Percentiles rank a stretch among this genome's conserved stretches.
Evolutionary conservation across 2,888 invertebrate species (phyloP).

Genomic region (Lasioglossum lativentre): DNA sequence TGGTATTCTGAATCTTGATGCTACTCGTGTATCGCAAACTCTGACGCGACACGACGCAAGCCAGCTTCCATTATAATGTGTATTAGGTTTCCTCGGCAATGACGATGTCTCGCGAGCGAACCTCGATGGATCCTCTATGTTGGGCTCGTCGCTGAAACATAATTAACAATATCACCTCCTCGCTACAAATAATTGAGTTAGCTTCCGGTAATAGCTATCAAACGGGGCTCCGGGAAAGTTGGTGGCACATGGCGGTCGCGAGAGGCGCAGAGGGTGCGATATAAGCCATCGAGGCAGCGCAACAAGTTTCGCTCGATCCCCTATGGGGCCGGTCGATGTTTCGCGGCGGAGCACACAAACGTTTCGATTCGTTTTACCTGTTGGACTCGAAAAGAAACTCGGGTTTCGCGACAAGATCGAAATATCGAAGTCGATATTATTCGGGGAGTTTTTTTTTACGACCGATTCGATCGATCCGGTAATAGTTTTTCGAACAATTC

Average conservation of each 20-base stretch:
- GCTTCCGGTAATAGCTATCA: slow-evolving; percentile 1
- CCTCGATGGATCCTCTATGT: background rate
- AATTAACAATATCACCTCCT: slow-evolving; percentile 4
- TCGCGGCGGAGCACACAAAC: background rate
- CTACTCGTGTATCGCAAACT: background rate
- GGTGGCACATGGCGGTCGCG: background rate
- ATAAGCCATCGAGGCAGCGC: slow-evolving; percentile 21
- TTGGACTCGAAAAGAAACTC: background rate
- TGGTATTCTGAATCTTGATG: background rate
- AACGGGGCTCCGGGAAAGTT: slow-evolving; percentile 6
- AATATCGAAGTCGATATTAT: background rate
- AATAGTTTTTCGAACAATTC: background rate
- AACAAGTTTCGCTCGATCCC: slow-evolving; percentile 45
- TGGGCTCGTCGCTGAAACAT: background rate
- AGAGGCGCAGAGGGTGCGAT: background rate
- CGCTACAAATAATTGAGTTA: background rate
- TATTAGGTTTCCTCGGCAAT: slow-evolving; percentile 17
- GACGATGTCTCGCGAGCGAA: background rate
- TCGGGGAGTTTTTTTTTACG: background rate
- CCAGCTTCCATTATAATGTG: background rate
- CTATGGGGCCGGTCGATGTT: background rate
- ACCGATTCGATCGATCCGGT: background rate
- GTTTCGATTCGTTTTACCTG: background rate
- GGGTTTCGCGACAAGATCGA: background rate
- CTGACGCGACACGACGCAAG: background rate